These are phyloP conservation scores for Brachionus plicatilis DNA, from an alignment of 1,140 invertebrate species.

Conservation along the genomic window DNA sequence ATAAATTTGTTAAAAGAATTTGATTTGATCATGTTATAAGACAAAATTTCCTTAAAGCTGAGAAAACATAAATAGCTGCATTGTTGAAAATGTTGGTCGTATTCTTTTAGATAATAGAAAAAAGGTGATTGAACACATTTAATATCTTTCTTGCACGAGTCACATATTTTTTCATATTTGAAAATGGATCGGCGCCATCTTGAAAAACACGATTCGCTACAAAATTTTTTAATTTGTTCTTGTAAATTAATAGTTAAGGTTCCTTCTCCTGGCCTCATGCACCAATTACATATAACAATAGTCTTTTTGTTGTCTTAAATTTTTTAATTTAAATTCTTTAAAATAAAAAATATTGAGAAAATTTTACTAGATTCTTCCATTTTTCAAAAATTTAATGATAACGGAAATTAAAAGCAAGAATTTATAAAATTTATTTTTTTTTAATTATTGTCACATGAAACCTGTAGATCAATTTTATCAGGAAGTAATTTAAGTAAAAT, in stretches of 20 bases:
- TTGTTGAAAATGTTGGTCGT: conserved; percentile 27
- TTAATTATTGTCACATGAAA: not conserved
- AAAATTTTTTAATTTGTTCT: conserved; percentile 13
- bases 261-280: not conserved
- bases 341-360: not conserved
- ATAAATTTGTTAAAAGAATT: not conserved
- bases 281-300: conserved; percentile 19
- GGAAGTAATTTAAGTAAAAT: not conserved
- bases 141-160: not conserved
- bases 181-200: not conserved
- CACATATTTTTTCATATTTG: conserved; percentile 7
- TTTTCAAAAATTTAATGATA: not conserved
- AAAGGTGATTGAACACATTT: not conserved
- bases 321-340: not conserved
- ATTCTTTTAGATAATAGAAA: not conserved
- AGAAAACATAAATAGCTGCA: conserved; percentile 23
- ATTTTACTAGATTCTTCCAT: not conserved
- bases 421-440: not conserved
- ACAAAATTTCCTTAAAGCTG: not conserved
- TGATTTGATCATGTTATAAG: conserved; percentile 24
- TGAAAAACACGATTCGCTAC: not conserved
- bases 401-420: not conserved
- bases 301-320: not conserved
- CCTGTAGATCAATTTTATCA: not conserved
- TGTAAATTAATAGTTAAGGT: not conserved